Evolutionary conservation across 2,888 invertebrate genomes (phyloP), one percentile per base, ranked within the genome.

Genomic region (Aphodius sticticus): DNA sequence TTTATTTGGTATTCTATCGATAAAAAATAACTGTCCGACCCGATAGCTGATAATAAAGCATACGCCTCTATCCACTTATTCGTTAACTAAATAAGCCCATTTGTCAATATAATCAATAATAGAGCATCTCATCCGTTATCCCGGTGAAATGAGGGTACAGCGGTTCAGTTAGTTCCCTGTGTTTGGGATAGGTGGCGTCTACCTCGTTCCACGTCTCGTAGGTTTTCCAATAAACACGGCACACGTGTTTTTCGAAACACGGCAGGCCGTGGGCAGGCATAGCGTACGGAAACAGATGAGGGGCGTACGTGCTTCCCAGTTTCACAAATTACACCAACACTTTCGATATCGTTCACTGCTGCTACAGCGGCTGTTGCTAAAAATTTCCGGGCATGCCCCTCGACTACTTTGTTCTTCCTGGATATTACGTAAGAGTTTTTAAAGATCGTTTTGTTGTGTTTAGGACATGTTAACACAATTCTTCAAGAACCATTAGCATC

Each of bases 121-220:
- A 53, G 9, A 53, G 6, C 53, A 5, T 53, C 53, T 53, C 53
- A 53, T 53, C 53, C 4, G 53, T 53, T 53, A 53, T 12, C 1
- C 9, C 12, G 53, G 7, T 5, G 53, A 53, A 53, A 53, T 53
- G 53, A 2, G 9, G 53, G 53, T 53, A 53, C 53, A 1, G 2
- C 53, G 12, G 53, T 53, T 53, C 9, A 5, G 7, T 53, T 53
- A 53, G 53, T 53, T 53, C 53, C 2, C 53, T 53, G 53, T 53
- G 53, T 53, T 53, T 53, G 53, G 53, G 7, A 53, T 53, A 53
- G 53, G 53, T 53, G 53, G 53, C 53, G 53, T 53, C 53, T 53
- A 53, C 53, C 53, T 53, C 53, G 53, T 53, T 53, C 53, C 53
- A 53, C 53, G 53, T 53, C 53, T 53, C 53, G 53, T 53, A 53